Base-by-base conservation (phyloP, 2,113 vertebrate species). In the Crotophaga sulcirostris region DNA sequence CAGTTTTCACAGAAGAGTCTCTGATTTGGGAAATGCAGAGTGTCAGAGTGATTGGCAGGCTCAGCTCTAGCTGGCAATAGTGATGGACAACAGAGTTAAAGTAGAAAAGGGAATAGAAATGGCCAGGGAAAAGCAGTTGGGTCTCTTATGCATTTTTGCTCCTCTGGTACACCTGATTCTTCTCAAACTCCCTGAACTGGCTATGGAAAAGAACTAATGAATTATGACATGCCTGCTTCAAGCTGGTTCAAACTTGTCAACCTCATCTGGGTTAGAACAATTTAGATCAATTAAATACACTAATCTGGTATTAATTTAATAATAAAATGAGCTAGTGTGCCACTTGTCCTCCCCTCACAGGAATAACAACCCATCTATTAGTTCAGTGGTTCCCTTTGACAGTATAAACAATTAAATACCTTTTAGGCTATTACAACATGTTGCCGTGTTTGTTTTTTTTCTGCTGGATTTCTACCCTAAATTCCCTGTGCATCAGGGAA, bases 281-380 rank as follows among this genome's bases (percentile, higher is more conserved):
- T 89, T 95, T 60, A 55, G 58, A 89, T 64, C 82, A 95, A 82
- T 88, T 68, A 93, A 95, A 66, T 69, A 36, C 40, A 42, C 38
- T 83, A 62, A 89, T 86, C 77, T 68, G 38, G 23, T 83, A 74
- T 87, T 97, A 73, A 87, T 95, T 93, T 91, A 95, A 59, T 75
- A 93, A 94, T 81, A 34, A 82, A 94, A 80, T 62, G 68, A 95
- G 58, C 55, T 93, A 75, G 72, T 33, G 21, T 86, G 74, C 67
- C 66, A 63, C 76, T 93, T 84, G 31, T 84, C 67, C 28, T 80
- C 47, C 42, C 11, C 33, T 87, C 67, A 44, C 44, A 84, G 87
- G 73, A 95, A 95, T 36, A 78, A 63, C 58, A 64, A 63, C 49
- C 81, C 58, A 69, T 79, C 78, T 60, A 56, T 81, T 90, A 87